A percentile compares a stretch with the other conserved stretches of the same genome.
Evolutionary conservation across 1,140 invertebrate species (phyloP).

Genomic region (Hypothenemus hampei): DNA sequence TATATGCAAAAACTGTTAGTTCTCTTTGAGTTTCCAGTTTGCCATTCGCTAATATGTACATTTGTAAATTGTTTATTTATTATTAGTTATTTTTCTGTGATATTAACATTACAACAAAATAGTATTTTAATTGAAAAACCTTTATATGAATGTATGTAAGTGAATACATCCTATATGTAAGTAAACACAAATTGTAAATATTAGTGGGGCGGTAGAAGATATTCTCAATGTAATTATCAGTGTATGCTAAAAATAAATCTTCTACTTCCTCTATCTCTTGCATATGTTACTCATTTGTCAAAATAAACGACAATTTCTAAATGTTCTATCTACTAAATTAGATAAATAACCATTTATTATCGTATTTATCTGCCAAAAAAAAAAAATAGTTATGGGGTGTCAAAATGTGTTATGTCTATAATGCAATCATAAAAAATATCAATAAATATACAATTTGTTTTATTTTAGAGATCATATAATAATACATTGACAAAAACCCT

Average conservation of each 20-base stretch:
- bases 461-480: too few species aligned
- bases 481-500: too few species aligned
- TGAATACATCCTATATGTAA: background rate
- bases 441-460: too few species aligned
- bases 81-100: slow-evolving; percentile 26
- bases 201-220: background rate
- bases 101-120: slow-evolving; percentile 27
- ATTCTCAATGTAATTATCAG: background rate
- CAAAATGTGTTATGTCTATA: slow-evolving; percentile 2
- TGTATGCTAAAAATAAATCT: background rate
- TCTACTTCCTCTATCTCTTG: background rate
- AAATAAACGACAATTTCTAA: slow-evolving; percentile 4
- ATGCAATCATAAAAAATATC: background rate
- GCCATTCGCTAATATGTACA: background rate
- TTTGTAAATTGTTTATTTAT: slow-evolving; percentile 7
- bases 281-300: slow-evolving; percentile 5
- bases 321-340: too few species aligned
- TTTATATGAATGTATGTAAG: background rate
- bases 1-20: background rate
- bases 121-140: background rate
- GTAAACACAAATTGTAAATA: background rate
- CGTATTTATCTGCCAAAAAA: slow-evolving; percentile 9
- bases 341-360: background rate
- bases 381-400: slow-evolving; percentile 1
- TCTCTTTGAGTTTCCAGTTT: background rate